Conservation (phyloP, 2,113 vertebrate genomes). For the Colaptes auratus region DNA sequence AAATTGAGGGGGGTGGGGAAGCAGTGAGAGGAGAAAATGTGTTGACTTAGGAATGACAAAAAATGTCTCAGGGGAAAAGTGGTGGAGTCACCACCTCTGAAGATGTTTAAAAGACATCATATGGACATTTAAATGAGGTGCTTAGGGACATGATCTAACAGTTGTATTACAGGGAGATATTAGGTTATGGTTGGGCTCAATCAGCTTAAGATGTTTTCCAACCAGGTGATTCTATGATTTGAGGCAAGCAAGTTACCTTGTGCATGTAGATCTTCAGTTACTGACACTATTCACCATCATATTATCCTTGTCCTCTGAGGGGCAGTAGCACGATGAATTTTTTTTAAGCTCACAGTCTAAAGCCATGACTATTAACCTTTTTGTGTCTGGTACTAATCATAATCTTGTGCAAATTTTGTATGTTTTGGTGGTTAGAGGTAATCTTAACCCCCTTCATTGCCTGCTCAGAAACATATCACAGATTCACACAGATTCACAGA, state of each 20-base stretch:
- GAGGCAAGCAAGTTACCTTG: not conserved
- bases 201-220: no score
- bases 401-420: not conserved
- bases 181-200: no score
- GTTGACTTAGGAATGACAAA: not conserved
- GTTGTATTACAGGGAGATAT: no score
- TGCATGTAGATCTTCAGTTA: not conserved
- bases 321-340: not conserved
- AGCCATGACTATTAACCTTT: not conserved
- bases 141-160: no score
- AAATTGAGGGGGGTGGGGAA: not conserved
- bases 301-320: not conserved
- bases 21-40: not conserved
- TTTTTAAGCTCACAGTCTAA: not conserved
- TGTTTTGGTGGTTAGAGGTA: not conserved
- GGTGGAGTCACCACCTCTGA: no score
- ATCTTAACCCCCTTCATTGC: not conserved
- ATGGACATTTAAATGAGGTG: no score
- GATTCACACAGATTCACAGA: no score
- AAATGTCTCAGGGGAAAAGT: not conserved
- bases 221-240: no score
- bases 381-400: not conserved
- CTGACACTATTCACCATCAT: not conserved
- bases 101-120: no score
- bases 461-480: not conserved